Evolutionary conservation across 2,888 invertebrate species (phyloP).

Genomic region (Cryptophagus acutangulus): DNA sequence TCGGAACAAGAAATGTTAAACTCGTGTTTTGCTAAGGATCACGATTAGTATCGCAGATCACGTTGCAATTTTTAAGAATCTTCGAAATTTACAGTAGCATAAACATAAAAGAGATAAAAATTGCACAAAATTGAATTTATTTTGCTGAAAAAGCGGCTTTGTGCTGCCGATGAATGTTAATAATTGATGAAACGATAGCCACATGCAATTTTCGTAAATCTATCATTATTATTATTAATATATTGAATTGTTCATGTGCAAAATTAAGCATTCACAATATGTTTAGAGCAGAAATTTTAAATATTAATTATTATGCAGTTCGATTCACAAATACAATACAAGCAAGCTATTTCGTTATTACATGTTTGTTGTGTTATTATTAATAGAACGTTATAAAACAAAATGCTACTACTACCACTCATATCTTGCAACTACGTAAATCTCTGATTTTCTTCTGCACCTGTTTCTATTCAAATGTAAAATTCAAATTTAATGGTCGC

Average conservation of each 20-base stretch:
- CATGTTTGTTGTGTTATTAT: too few species aligned
- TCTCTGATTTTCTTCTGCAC: too few species aligned
- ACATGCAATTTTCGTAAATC: too few species aligned
- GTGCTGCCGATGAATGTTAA: too few species aligned
- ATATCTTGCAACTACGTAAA: too few species aligned
- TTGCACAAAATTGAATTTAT: not conserved
- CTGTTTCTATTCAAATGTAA: too few species aligned
- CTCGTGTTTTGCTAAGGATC: constrained; percentile 35
- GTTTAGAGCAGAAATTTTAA: too few species aligned
- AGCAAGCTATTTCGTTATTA: too few species aligned
- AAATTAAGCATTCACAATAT: constrained; percentile 5
- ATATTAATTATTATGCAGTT: constrained; percentile 5
- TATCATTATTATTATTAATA: not conserved
- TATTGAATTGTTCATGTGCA: constrained; percentile 9
- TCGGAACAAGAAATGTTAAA: constrained; percentile 34
- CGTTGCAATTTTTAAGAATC: constrained; percentile 32
- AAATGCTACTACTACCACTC: not conserved
- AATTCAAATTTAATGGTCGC: too few species aligned
- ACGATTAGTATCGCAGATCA: constrained; percentile 35
- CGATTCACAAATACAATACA: too few species aligned
- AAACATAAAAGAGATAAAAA: not conserved
- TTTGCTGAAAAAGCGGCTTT: not conserved
- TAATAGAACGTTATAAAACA: too few species aligned
- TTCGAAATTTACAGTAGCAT: constrained; percentile 29
- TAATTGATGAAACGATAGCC: too few species aligned